Percentiles rank a stretch among this genome's conserved stretches.
phyloP scores from a whole-genome alignment of 2,797 vertebrate genomes.

The Cryptoblepharus egeriae region DNA sequence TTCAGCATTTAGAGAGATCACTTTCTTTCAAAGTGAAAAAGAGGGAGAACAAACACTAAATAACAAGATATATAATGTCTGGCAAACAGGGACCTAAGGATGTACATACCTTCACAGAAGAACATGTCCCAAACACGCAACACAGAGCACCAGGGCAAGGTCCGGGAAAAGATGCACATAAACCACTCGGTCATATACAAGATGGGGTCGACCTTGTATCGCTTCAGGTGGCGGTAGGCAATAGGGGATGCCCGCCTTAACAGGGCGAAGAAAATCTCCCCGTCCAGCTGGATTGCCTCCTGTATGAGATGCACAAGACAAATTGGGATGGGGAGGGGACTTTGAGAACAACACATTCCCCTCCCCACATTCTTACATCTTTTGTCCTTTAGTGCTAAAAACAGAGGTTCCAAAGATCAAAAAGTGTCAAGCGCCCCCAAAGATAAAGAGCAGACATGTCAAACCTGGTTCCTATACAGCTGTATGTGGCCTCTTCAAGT shows the following conservation, averaged over 20 bases:
- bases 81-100: not conserved
- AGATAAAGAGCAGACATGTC: not conserved
- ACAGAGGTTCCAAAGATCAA: not conserved
- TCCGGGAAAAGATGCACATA: constrained; percentile 94
- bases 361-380: not conserved
- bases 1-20: not conserved
- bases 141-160: constrained; percentile 88
- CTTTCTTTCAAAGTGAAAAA: not conserved
- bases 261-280: constrained; percentile 91
- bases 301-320: constrained; percentile 51
- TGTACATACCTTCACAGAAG: constrained; percentile 90
- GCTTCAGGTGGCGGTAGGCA: constrained; percentile 90
- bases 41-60: no score
- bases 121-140: constrained; percentile 96
- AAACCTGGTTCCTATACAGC: not conserved
- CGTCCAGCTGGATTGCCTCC: constrained; percentile 93
- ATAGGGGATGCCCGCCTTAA: constrained; percentile 86
- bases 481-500: not conserved
- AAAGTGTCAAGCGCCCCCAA: not conserved
- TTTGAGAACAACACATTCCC: not conserved
- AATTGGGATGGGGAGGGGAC: not conserved
- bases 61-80: not conserved
- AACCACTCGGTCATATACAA: constrained; percentile 97
- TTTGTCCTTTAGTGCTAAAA: not conserved
- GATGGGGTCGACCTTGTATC: constrained; percentile 91